phyloP scores from a whole-genome alignment of 2,797 vertebrate species.

The Naso thynnoides region DNA sequence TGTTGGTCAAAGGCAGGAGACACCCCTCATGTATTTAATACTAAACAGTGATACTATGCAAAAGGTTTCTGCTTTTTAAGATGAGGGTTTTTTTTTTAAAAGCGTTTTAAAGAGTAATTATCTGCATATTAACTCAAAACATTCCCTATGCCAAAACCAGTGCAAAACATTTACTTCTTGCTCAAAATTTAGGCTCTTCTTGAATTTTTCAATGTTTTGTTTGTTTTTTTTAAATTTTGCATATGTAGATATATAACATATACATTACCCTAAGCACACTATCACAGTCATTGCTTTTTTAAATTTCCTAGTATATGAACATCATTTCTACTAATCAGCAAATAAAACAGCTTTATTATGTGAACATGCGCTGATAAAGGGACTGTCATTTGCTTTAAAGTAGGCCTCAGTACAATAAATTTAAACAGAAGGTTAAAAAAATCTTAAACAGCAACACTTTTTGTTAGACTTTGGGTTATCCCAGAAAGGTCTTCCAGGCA shows the following conservation, averaged over 20 bases:
- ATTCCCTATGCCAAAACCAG: too few relatives aligned
- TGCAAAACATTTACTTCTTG: too few relatives aligned
- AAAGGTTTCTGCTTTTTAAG: background rate
- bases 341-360: background rate
- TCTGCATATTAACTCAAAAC: too few relatives aligned
- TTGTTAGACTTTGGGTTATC: slow-evolving; percentile 74
- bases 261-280: background rate
- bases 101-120: too few relatives aligned
- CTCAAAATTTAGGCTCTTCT: too few relatives aligned
- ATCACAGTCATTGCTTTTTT: background rate
- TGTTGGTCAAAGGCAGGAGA: too few relatives aligned
- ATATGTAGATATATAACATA: background rate
- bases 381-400: background rate
- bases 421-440: background rate
- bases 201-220: too few relatives aligned
- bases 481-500: slow-evolving; percentile 73
- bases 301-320: background rate
- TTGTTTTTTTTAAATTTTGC: background rate
- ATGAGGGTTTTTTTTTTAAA: too few relatives aligned
- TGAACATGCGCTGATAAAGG: background rate
- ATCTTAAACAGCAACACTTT: background rate
- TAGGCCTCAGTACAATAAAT: background rate
- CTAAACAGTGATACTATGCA: background rate
- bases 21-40: too few relatives aligned
- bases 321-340: background rate